These are phyloP conservation scores for Umimayanthus kanabou DNA, from an alignment of 92 coral and sea anemone species.

Conservation along the genomic window DNA sequence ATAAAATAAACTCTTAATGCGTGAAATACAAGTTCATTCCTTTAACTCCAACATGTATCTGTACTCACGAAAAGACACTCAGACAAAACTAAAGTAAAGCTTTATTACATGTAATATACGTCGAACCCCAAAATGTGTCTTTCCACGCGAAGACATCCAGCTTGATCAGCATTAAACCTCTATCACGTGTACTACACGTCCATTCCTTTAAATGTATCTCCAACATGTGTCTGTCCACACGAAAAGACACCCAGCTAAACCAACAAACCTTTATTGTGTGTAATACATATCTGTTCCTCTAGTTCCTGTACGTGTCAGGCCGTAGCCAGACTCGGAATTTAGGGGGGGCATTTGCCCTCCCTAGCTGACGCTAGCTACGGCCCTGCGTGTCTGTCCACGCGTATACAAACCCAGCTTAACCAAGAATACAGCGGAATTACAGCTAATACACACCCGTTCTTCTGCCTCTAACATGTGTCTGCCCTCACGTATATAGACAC, in stretches of 20 bases:
- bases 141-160: too few relatives aligned
- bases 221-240: slow-evolving; percentile 79
- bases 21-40: too few relatives aligned
- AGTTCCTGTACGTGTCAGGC: slow-evolving; percentile 67
- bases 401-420: not conserved
- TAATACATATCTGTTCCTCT: slow-evolving; percentile 77
- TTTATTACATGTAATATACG: not conserved
- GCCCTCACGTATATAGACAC: slow-evolving; percentile 55
- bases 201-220: slow-evolving; percentile 79
- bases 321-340: too few relatives aligned
- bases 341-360: too few relatives aligned
- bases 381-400: slow-evolving; percentile 82
- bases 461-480: slow-evolving; percentile 83
- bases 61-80: slow-evolving; percentile 49
- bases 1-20: too few relatives aligned
- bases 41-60: slow-evolving; percentile 81
- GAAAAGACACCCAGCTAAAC: slow-evolving; percentile 14
- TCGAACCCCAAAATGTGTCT: too few relatives aligned
- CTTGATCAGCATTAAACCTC: not conserved
- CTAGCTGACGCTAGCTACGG: too few relatives aligned
- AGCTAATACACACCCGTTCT: slow-evolving; percentile 70
- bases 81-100: too few relatives aligned
- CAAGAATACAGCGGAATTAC: not conserved
- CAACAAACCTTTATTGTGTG: not conserved
- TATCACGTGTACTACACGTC: slow-evolving; percentile 46